These are phyloP conservation scores for Pycnomerus fuliginosus DNA, from an alignment of 2,888 invertebrate genomes.

Conservation along the genomic window DNA sequence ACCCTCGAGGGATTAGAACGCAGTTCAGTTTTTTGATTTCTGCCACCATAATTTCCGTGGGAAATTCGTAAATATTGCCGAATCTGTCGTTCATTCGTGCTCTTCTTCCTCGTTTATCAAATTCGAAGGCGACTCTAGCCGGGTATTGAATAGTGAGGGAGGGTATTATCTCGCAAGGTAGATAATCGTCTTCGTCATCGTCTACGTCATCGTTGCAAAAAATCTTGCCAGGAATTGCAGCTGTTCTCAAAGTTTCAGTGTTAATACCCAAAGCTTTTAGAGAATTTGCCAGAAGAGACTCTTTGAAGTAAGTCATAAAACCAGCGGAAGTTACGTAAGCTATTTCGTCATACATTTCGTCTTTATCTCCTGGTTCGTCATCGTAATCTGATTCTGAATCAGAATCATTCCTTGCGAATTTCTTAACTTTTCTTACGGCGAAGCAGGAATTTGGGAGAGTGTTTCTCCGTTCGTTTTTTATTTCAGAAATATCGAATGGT, in stretches of 20 bases:
- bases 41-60: slow-evolving; percentile 64
- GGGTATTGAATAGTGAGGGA: slow-evolving; percentile 74
- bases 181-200: slow-evolving; percentile 49
- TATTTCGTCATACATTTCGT: slow-evolving; percentile 38
- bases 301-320: slow-evolving; percentile 70
- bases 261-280: slow-evolving; percentile 63
- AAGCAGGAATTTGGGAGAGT: slow-evolving; percentile 59
- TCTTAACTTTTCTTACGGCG: slow-evolving; percentile 52
- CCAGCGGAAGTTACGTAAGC: slow-evolving; percentile 63
- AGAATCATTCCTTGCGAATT: too few species aligned
- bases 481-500: too few species aligned
- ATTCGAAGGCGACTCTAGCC: slow-evolving; percentile 66
- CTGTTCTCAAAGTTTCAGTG: slow-evolving; percentile 56
- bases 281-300: slow-evolving; percentile 61
- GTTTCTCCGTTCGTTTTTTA: slow-evolving; percentile 52
- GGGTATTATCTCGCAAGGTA: slow-evolving; percentile 68
- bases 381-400: slow-evolving; percentile 29
- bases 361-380: slow-evolving; percentile 29
- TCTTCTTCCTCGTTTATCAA: slow-evolving; percentile 62
- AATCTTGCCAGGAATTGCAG: slow-evolving; percentile 68
- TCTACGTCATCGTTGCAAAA: slow-evolving; percentile 55
- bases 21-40: slow-evolving; percentile 68
- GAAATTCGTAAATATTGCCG: slow-evolving; percentile 67
- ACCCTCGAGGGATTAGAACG: slow-evolving; percentile 70
- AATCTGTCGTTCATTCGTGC: slow-evolving; percentile 58